Evolutionary conservation across 2,797 vertebrate genomes (phyloP).

Genomic region (Leptodactylus fallax): DNA sequence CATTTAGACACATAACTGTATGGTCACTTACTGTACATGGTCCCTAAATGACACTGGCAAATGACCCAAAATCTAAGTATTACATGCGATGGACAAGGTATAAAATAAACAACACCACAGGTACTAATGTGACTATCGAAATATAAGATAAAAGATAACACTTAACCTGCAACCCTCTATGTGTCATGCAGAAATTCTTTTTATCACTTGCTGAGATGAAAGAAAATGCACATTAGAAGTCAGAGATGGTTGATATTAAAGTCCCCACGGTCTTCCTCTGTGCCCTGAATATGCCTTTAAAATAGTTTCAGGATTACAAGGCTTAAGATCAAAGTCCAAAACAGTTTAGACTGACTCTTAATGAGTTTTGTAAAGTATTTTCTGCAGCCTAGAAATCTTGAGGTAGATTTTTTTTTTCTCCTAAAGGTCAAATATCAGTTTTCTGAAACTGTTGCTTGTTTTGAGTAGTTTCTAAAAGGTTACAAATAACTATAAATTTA

Average conservation of each 20-base stretch:
- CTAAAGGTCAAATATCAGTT: conserved; percentile 15
- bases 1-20: too few relatives aligned
- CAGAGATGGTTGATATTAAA: neutral
- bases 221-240: conserved; percentile 23
- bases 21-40: too few relatives aligned
- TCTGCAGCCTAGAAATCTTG: neutral
- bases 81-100: neutral
- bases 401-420: neutral
- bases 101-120: conserved; percentile 8
- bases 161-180: neutral
- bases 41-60: too few relatives aligned
- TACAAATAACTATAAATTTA: neutral
- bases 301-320: conserved; percentile 17
- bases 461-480: neutral
- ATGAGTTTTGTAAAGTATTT: conserved; percentile 21
- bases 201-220: conserved; percentile 28
- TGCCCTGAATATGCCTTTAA: conserved; percentile 24
- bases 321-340: conserved; percentile 18
- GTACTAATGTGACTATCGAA: neutral
- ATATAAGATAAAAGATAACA: neutral
- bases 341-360: conserved; percentile 8
- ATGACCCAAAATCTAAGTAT: neutral
- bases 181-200: neutral
- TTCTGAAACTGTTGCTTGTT: conserved; percentile 12
- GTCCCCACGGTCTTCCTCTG: neutral